Conservation (phyloP, 2,888 invertebrate species). For the Drosophila testacea region DNA sequence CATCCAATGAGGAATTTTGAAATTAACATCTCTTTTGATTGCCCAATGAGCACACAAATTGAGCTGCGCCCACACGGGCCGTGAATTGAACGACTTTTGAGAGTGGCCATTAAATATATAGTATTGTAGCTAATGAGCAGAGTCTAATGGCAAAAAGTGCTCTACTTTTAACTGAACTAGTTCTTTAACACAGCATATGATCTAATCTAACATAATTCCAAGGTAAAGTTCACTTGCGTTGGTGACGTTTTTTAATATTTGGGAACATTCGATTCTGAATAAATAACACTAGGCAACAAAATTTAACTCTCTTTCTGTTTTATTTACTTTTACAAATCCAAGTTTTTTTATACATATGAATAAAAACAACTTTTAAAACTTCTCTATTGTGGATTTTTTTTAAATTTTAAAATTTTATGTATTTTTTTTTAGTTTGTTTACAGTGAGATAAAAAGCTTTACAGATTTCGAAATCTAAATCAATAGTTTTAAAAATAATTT, state of each 20-base stretch:
- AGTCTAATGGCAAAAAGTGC: conserved; percentile 22
- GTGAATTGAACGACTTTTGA: conserved; percentile 34
- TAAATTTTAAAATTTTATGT: no score
- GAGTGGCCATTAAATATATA: conserved; percentile 32
- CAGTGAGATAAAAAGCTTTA: no score
- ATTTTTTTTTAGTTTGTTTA: no score
- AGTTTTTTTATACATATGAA: no score
- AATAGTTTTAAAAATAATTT: no score
- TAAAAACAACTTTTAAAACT: no score
- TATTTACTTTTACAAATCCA: no score
- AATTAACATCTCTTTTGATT: conserved; percentile 69
- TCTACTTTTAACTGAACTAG: conserved; percentile 16
- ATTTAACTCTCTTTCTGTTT: no score
- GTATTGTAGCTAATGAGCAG: conserved; percentile 40
- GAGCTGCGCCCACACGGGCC: conserved; percentile 52
- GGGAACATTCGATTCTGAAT: no score
- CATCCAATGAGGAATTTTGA: conserved; percentile 59
- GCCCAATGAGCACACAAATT: conserved; percentile 68
- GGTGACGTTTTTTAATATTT: not conserved
- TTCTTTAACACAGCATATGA: not conserved
- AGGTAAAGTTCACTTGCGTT: conserved; percentile 7
- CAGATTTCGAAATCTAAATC: no score
- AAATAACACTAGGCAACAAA: no score
- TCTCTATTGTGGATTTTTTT: no score
- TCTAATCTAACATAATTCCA: not conserved